phyloP scores from a whole-genome alignment of 2,113 vertebrate species.

The Burhinus oedicnemus region DNA sequence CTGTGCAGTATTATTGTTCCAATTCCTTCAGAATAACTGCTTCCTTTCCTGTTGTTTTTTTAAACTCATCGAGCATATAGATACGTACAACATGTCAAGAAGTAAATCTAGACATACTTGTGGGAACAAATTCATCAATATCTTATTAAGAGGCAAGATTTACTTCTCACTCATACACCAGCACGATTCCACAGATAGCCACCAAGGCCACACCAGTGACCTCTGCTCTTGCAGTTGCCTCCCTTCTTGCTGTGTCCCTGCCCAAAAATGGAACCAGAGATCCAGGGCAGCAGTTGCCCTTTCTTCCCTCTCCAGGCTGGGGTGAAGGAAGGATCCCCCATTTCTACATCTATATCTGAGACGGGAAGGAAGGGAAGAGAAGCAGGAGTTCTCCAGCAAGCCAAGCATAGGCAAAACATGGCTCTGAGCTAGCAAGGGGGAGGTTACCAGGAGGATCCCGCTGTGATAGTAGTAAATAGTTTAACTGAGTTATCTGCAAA shows the following conservation, averaged over 20 bases:
- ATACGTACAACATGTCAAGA: neutral
- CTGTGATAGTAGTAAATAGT: neutral
- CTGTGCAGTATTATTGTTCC: neutral
- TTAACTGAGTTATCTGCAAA: neutral
- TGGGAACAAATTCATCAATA: neutral
- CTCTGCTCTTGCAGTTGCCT: neutral
- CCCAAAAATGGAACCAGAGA: neutral
- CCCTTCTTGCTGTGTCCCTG: too few relatives aligned
- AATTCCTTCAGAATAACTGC: neutral
- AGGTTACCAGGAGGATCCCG: neutral
- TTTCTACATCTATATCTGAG: neutral
- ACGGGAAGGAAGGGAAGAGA: neutral
- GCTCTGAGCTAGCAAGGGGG: neutral
- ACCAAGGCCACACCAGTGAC: fast-evolving
- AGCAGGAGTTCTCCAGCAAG: neutral
- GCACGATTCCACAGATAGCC: neutral
- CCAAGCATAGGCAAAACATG: fast-evolving
- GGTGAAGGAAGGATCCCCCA: neutral
- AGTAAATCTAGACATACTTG: neutral
- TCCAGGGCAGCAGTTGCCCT: fast-evolving
- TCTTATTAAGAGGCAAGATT: neutral
- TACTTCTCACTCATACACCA: neutral
- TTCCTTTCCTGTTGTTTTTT: neutral
- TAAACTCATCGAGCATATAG: neutral
- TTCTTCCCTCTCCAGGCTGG: neutral